Conservation (phyloP, 2,888 invertebrate species). For the Campoplex nolae region DNA sequence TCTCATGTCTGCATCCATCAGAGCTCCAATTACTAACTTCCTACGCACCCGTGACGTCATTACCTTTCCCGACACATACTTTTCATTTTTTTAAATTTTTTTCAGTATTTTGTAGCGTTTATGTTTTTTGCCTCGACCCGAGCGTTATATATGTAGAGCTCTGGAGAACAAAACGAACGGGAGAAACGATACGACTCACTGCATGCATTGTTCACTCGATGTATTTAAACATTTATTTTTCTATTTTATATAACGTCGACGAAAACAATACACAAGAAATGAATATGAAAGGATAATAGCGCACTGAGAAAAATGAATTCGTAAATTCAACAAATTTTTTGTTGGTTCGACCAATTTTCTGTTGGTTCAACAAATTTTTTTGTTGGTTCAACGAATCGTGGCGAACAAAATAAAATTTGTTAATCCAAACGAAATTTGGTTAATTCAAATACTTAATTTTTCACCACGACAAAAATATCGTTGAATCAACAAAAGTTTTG, state of each 20-base stretch:
- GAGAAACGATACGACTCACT: not conserved
- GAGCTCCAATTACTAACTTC: conserved; percentile 75
- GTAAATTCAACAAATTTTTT: no score
- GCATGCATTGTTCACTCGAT: conserved; percentile 28
- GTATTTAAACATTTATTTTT: not conserved
- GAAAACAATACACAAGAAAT: not conserved
- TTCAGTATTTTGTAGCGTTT: not conserved
- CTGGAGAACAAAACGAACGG: conserved; percentile 3
- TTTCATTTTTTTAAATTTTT: conserved; percentile 5
- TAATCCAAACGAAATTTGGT: no score
- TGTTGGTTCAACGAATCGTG: no score
- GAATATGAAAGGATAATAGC: not conserved
- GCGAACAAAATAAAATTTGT: no score
- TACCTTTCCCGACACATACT: conserved; percentile 53
- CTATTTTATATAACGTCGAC: not conserved
- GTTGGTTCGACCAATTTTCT: no score
- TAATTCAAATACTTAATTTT: no score
- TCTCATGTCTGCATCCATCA: conserved; percentile 73
- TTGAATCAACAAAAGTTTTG: no score
- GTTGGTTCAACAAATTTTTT: no score
- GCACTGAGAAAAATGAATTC: no score
- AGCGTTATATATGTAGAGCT: not conserved
- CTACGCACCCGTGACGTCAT: conserved; percentile 70
- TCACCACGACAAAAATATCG: no score
- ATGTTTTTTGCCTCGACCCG: not conserved